These are phyloP conservation scores for Penaeus indicus DNA, from an alignment of 1,140 invertebrate genomes.

Conservation along the genomic window DNA sequence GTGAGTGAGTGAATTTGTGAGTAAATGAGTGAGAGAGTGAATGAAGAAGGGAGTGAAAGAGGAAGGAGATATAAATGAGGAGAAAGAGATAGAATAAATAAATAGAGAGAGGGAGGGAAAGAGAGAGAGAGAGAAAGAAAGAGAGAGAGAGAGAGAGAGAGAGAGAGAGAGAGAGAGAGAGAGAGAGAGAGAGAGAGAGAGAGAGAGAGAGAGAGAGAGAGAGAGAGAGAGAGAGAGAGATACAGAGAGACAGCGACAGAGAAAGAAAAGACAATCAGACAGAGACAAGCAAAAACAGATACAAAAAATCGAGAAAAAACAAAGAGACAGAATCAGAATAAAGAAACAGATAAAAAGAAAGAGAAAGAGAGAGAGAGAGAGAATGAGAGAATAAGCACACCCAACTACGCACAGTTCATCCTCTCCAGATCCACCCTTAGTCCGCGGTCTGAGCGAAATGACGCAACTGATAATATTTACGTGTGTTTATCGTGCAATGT, in stretches of 20 bases:
- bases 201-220: conserved; percentile 23
- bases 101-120: background rate
- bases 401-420: background rate
- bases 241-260: background rate
- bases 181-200: conserved; percentile 26
- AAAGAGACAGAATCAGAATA: background rate
- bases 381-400: background rate
- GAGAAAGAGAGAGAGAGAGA: background rate
- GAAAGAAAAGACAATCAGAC: background rate
- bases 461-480: too few species aligned
- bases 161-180: background rate
- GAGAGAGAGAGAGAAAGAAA: background rate
- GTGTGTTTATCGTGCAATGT: too few species aligned
- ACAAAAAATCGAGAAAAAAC: background rate
- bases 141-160: conserved; percentile 3
- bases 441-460: too few species aligned
- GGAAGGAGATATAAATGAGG: conserved; percentile 25
- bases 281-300: background rate
- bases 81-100: background rate
- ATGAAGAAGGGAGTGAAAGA: conserved; percentile 32
- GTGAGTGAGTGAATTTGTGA: too few species aligned
- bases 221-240: conserved; percentile 37
- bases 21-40: background rate
- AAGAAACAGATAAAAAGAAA: background rate
- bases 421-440: background rate